These are phyloP conservation scores for Acanthosepion pharaonis DNA, from an alignment of 2,888 invertebrate species.

Conservation along the genomic window DNA sequence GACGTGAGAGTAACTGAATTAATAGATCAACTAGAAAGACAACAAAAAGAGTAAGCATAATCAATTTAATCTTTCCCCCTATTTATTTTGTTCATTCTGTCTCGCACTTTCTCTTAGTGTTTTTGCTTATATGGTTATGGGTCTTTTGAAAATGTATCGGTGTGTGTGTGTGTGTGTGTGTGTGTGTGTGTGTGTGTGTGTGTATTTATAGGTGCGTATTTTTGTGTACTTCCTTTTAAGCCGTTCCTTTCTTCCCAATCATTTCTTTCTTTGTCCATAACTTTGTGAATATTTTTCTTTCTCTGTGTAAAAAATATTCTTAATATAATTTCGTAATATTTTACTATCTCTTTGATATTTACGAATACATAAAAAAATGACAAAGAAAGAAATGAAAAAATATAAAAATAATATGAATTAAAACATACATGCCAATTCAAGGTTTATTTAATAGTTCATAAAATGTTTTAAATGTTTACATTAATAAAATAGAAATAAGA, in stretches of 20 bases:
- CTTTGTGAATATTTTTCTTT: too few species aligned
- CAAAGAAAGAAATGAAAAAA: background rate
- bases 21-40: conserved; percentile 75
- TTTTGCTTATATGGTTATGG: background rate
- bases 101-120: background rate
- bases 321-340: background rate
- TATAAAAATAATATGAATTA: background rate
- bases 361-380: background rate
- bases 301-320: background rate
- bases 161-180: conserved; percentile 41
- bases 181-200: conserved; percentile 39
- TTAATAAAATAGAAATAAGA: background rate
- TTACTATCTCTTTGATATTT: background rate
- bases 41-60: conserved; percentile 67
- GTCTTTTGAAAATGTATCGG: conserved; percentile 24
- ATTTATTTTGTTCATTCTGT: background rate
- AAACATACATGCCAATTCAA: background rate
- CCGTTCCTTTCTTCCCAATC: too few species aligned
- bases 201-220: conserved; percentile 36
- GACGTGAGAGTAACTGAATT: conserved; percentile 75
- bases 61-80: background rate
- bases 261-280: too few species aligned
- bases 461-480: background rate
- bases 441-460: background rate
- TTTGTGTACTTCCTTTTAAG: too few species aligned